These are phyloP conservation scores for Periphyllus acericola DNA, from an alignment of 2,888 invertebrate species.

Conservation along the genomic window DNA sequence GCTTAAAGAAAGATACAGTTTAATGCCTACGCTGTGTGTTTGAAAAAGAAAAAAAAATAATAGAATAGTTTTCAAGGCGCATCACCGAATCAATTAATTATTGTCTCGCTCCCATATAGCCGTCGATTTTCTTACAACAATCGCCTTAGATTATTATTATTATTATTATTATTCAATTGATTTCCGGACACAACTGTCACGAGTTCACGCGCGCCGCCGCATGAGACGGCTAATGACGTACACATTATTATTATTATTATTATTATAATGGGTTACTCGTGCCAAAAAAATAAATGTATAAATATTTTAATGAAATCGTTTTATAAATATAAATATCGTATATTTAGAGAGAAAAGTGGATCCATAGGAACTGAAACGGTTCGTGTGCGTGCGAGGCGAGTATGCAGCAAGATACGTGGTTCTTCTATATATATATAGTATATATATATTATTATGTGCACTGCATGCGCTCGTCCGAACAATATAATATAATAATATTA, in stretches of 20 bases:
- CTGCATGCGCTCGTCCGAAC: not conserved
- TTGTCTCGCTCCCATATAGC: not conserved
- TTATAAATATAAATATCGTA: not conserved
- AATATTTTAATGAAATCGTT: not conserved
- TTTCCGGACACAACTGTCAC: constrained; percentile 6
- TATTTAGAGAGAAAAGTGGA: not conserved
- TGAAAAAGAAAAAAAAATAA: not conserved
- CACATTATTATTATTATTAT: no score
- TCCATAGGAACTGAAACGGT: not conserved
- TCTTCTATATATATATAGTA: no score
- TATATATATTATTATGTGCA: no score
- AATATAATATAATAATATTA: not conserved
- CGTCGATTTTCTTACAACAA: not conserved
- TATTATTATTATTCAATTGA: not conserved
- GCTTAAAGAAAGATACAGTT: not conserved
- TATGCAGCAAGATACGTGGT: not conserved
- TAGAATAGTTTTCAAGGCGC: not conserved
- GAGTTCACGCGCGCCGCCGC: not conserved
- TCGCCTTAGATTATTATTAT: not conserved
- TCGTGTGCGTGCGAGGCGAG: not conserved
- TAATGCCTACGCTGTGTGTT: not conserved
- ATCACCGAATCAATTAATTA: not conserved
- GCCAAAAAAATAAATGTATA: not conserved
- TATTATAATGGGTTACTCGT: not conserved
- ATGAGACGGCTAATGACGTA: not conserved